Conservation (phyloP, 37 sponge, comb jelly and placozoan species). For the Halisarca cf. caerulea region DNA sequence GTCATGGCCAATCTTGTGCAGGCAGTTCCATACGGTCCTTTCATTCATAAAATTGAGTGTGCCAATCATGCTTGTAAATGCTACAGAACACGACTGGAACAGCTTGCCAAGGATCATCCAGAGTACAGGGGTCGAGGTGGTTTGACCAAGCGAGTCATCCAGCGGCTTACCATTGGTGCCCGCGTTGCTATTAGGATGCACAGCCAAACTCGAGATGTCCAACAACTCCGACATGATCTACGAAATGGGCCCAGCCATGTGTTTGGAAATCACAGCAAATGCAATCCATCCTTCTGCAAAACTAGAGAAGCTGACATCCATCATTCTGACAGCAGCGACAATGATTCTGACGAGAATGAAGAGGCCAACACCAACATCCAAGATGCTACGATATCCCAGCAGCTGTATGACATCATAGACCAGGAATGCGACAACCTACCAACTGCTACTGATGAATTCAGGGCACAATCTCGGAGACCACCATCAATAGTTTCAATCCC, state of each 20-base stretch:
- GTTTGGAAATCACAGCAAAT: slow-evolving; percentile 10
- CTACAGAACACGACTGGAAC: too few relatives aligned
- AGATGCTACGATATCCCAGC: neutral
- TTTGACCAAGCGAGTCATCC: slow-evolving; percentile 1
- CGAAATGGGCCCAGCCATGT: neutral
- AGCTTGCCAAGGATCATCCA: too few relatives aligned
- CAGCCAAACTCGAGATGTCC: neutral
- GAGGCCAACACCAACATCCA: too few relatives aligned
- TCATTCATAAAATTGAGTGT: too few relatives aligned
- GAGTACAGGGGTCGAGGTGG: too few relatives aligned
- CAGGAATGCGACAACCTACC: neutral
- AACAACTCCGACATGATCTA: slow-evolving; percentile 5
- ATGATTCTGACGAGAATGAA: neutral
- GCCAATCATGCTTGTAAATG: too few relatives aligned
- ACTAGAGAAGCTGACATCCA: neutral
- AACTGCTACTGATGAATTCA: neutral
- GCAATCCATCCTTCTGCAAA: slow-evolving; percentile 1
- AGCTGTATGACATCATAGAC: neutral
- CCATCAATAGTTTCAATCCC: neutral
- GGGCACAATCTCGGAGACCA: neutral
- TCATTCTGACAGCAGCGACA: neutral
- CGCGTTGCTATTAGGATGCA: neutral
- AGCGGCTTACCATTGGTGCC: slow-evolving; percentile 3
- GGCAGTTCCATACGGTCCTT: neutral
- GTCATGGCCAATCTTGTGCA: neutral